Evolutionary conservation across 2,113 vertebrate genomes (phyloP).

Genomic region (Sialia sialis): DNA sequence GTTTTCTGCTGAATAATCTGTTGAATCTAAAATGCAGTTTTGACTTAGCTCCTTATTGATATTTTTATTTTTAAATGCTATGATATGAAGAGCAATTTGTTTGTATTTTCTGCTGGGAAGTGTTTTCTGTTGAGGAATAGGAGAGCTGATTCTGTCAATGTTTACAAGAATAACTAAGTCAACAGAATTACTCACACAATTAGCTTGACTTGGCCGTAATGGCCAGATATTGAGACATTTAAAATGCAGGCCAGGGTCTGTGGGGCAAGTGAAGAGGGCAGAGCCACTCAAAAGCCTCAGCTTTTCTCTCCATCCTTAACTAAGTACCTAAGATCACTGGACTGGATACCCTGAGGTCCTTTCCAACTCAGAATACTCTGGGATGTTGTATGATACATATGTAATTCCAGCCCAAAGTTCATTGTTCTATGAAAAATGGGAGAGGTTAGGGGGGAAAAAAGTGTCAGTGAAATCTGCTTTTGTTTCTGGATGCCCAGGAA

Average conservation of each 20-base stretch:
- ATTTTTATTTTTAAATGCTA: constrained; percentile 45
- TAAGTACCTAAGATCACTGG: neutral
- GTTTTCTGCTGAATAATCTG: constrained; percentile 48
- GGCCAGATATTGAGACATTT: neutral
- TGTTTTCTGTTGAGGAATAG: neutral
- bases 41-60: constrained; percentile 36
- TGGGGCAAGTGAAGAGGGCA: neutral
- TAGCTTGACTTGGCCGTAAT: constrained; percentile 11
- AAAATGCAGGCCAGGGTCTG: neutral
- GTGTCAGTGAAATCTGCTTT: neutral
- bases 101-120: constrained; percentile 30
- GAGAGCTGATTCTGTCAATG: neutral
- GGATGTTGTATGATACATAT: neutral
- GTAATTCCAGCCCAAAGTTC: neutral
- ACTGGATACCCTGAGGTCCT: neutral
- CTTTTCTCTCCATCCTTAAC: neutral
- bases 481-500: neutral
- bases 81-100: constrained; percentile 5
- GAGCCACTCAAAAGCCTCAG: neutral
- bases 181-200: constrained; percentile 23
- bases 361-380: neutral
- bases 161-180: constrained; percentile 21
- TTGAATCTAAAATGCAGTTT: constrained; percentile 33
- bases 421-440: neutral
- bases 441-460: neutral